Conservation (phyloP, 2,888 invertebrate species). For the Augiades crinisus region DNA sequence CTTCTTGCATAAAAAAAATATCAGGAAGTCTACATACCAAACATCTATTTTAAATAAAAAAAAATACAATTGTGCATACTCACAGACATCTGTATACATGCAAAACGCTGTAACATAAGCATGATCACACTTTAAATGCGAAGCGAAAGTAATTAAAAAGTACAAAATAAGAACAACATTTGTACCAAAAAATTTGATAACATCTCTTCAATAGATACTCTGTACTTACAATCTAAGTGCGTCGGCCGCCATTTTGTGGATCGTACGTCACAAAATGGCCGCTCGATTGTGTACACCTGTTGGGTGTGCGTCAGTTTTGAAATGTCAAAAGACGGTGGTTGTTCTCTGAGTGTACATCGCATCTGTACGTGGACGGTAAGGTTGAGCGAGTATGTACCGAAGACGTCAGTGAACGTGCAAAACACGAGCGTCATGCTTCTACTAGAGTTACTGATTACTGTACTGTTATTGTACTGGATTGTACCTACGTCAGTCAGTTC, state of each 20-base stretch:
- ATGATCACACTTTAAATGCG: conserved; percentile 77
- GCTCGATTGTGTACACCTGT: conserved; percentile 35
- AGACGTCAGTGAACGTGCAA: conserved; percentile 41
- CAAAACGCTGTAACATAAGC: conserved; percentile 78
- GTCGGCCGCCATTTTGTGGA: conserved; percentile 64
- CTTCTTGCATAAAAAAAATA: conserved; percentile 38
- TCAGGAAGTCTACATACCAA: conserved; percentile 55
- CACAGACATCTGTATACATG: conserved; percentile 76
- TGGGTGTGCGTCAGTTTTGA: conserved; percentile 45
- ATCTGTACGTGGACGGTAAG: conserved; percentile 28
- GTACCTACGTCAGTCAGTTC: conserved; percentile 35
- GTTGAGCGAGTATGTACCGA: conserved; percentile 41
- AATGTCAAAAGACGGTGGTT: conserved; percentile 44
- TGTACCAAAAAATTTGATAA: conserved; percentile 59
- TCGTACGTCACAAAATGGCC: conserved; percentile 61
- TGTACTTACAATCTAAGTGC: conserved; percentile 68
- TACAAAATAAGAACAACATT: conserved; percentile 61
- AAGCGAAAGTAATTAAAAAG: conserved; percentile 66
- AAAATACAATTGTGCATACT: conserved; percentile 78
- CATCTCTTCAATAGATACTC: conserved; percentile 61
- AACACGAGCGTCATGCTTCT: conserved; percentile 42
- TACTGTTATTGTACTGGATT: conserved; percentile 33
- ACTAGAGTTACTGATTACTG: conserved; percentile 18
- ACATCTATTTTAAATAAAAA: conserved; percentile 48
- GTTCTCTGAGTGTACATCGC: too few relatives aligned